Percentiles rank a stretch among this genome's conserved stretches.
phyloP scores from a whole-genome alignment of 1,140 invertebrate species.

The Aporrectodea caliginosa region DNA sequence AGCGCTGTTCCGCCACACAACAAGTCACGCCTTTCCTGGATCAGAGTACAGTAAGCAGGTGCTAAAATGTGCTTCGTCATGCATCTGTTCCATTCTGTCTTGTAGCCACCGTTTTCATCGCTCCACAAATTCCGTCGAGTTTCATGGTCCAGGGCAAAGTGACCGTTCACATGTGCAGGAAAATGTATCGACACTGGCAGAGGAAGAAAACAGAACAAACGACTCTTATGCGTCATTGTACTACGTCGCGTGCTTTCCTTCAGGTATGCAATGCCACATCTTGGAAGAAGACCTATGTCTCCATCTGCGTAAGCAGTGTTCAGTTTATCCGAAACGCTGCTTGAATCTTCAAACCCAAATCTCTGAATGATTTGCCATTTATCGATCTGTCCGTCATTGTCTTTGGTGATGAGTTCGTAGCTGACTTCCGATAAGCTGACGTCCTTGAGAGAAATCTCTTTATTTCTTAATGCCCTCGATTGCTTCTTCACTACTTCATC shows the following conservation, averaged over 20 bases:
- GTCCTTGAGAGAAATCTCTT: neutral
- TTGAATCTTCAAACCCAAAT: slow-evolving; percentile 38
- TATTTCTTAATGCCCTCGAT: neutral
- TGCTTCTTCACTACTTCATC: neutral
- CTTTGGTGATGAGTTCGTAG: slow-evolving; percentile 6
- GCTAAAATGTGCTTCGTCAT: slow-evolving; percentile 39
- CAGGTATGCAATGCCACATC: slow-evolving; percentile 42
- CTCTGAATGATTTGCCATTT: slow-evolving; percentile 38
- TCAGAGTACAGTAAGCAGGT: slow-evolving; percentile 36
- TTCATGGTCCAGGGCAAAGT: slow-evolving; percentile 50
- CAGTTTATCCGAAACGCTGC: slow-evolving; percentile 27
- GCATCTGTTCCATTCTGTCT: slow-evolving; percentile 42
- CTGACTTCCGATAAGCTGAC: neutral
- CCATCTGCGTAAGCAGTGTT: slow-evolving; percentile 30
- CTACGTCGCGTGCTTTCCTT: neutral
- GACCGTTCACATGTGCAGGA: slow-evolving; percentile 49
- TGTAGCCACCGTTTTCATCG: slow-evolving; percentile 26
- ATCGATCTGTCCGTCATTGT: neutral
- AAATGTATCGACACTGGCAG: slow-evolving; percentile 43
- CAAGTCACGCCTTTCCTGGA: neutral
- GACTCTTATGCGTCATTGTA: slow-evolving; percentile 6
- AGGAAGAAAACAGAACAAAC: slow-evolving; percentile 48
- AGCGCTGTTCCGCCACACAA: neutral
- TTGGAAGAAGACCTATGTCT: slow-evolving; percentile 40
- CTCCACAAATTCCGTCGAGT: slow-evolving; percentile 44